Evolutionary conservation across 2,888 invertebrate genomes (phyloP).

Genomic region (Alsophila aescularia): DNA sequence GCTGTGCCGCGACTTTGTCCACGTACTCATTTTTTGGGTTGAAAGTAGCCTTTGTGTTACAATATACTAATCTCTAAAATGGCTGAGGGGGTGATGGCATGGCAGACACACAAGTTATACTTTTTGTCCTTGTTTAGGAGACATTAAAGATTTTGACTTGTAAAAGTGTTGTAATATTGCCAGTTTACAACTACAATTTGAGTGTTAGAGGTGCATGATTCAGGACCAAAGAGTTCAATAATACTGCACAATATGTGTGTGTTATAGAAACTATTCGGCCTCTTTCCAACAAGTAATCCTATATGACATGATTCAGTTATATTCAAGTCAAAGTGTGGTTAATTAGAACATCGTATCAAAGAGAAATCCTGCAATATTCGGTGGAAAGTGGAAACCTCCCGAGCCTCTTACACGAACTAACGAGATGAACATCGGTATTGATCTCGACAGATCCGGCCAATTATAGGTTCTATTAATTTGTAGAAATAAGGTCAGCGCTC

Average conservation of each 20-base stretch:
- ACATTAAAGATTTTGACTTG: too few relatives aligned
- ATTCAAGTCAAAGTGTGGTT: constrained; percentile 18
- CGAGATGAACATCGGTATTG: constrained; percentile 6
- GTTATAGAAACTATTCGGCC: background rate
- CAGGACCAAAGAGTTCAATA: background rate
- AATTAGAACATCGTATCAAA: constrained; percentile 30
- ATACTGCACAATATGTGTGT: background rate
- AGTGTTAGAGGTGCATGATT: too few relatives aligned
- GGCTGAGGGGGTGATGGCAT: too few relatives aligned
- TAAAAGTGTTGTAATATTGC: too few relatives aligned
- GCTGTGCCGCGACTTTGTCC: too few relatives aligned
- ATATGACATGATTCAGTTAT: constrained; percentile 11
- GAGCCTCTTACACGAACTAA: constrained; percentile 16
- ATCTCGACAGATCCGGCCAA: constrained; percentile 3
- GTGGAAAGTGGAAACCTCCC: background rate
- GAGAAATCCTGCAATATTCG: constrained; percentile 8
- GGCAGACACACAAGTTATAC: too few relatives aligned
- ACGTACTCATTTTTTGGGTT: too few relatives aligned
- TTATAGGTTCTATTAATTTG: constrained; percentile 6
- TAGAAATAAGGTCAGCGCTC: background rate
- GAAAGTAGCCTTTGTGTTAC: too few relatives aligned
- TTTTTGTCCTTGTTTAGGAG: too few relatives aligned
- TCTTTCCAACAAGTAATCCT: background rate
- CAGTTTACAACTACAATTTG: too few relatives aligned
- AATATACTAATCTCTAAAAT: too few relatives aligned